phyloP scores from a whole-genome alignment of 2,888 invertebrate genomes.

The Oeneis ivallda region DNA sequence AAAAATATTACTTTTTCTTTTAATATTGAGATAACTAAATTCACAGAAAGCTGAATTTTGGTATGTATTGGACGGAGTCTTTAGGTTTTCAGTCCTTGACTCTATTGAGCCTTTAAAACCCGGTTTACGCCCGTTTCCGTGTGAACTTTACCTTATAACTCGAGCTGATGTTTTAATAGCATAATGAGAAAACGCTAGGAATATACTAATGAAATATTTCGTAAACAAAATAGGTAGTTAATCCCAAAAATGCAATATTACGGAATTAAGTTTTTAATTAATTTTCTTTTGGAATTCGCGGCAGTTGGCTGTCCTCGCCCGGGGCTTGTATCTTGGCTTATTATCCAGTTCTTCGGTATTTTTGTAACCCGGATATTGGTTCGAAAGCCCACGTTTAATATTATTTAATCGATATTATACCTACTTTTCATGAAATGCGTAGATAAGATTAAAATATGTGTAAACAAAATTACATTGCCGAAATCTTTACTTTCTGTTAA shows the following conservation, averaged over 20 bases:
- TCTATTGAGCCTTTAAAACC: too few species aligned
- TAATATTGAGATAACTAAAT: too few species aligned
- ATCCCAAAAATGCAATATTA: slow-evolving; percentile 64
- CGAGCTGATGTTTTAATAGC: slow-evolving; percentile 30
- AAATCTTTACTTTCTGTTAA: too few species aligned
- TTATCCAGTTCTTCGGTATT: slow-evolving; percentile 51
- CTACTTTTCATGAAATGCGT: too few species aligned
- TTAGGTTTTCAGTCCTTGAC: too few species aligned
- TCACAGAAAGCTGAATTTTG: too few species aligned
- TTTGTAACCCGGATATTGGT: slow-evolving; percentile 44
- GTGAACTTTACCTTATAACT: slow-evolving; percentile 19
- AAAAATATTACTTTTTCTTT: too few species aligned
- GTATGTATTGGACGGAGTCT: too few species aligned
- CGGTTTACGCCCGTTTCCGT: not conserved
- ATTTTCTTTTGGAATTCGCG: slow-evolving; percentile 62
- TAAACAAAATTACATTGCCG: too few species aligned
- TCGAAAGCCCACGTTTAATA: slow-evolving; percentile 34
- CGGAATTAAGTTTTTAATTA: slow-evolving; percentile 73
- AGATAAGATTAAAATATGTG: too few species aligned
- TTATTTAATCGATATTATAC: too few species aligned
- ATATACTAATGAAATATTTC: slow-evolving; percentile 48
- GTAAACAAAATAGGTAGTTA: slow-evolving; percentile 48
- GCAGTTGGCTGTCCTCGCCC: slow-evolving; percentile 57
- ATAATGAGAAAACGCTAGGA: slow-evolving; percentile 35
- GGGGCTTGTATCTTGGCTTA: slow-evolving; percentile 49